Evolutionary conservation across 2,797 vertebrate genomes (phyloP), one percentile per base, ranked within the genome.

Genomic region (Sebastes hubbsi): DNA sequence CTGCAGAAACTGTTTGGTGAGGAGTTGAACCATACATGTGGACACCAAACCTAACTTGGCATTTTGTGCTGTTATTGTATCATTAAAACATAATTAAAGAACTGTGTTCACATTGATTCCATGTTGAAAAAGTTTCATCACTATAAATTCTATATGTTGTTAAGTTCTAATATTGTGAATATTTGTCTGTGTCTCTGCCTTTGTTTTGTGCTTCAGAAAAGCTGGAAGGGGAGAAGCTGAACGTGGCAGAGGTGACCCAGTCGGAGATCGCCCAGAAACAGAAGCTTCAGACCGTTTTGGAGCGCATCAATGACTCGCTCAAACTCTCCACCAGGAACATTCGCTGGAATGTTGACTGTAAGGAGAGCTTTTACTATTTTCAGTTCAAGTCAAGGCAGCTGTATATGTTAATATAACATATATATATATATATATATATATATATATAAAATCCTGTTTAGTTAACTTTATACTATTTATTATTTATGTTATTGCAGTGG

Each of bases 231-330:
- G 97, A 98, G 91, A 99, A 98, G 82, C 95, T 99, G 80, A 99
- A 99, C 1, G 98, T 99, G 58, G 98, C 98, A 0, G 99, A 99
- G 94, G 98, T 99, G 89, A 99, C 98, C 14, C 99, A 99, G 90
- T 99, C 98, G 0, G 98, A 99, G 95, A 98, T 98, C 77, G 98
- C 98, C 73, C 99, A 99, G 94, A 99, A 99, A 69, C 98, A 99
- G 91, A 99, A 99, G 88, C 94, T 99, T 42, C 98, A 99, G 94
- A 99, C 98, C 0, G 99, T 99, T 27, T 91, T 99, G 81, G 98
- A 99, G 76, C 97, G 98, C 80, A 98, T 99, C 95, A 99, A 99
- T 1, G 98, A 99, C 76, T 97, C 97, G 0, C 96, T 99, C 80
- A 98, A 99, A 83, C 96, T 99, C 49, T 96, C 98, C 77, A 96